Evolutionary conservation across 2,888 invertebrate genomes (phyloP), one percentile per base, ranked within the genome.

Genomic region (Rosalia funebris): DNA sequence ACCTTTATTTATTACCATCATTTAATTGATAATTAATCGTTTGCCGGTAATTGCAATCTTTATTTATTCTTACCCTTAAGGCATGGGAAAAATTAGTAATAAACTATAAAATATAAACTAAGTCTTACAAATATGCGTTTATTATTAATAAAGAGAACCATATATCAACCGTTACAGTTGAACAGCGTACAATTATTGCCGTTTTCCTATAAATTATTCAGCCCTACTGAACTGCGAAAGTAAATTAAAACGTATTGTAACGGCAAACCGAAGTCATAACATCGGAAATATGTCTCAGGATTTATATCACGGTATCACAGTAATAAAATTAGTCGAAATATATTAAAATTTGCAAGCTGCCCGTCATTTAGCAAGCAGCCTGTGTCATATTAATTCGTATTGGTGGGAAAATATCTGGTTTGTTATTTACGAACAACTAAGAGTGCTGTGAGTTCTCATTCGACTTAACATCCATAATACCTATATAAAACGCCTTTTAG

Each of bases 1-100:
- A 46, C 52, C 61, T 64, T 76, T 77, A 77, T 76, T 77, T 77
- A 78, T 77, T 71, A 61, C 75, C 69, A 65, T 71, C 72, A 70
- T 77, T 76, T 76, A 76, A 76, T 75, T 77, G 72, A 75, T 77
- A 78, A 77, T 78, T 78, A 78, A 77, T 78, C 73, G 75, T 75
- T 77, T 71, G 70, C 68, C 61, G 69, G 71, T 76, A 78, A 77
- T 77, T 78, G 73, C 74, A 70, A 74, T 63, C 69, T 66, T 71
- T 72, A 72, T 73, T 72, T 68, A 69, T 70, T 67, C 62, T 64
- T 66, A 61, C 66, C 70, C 70, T 68, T 60, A 47, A 65, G 71
- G 53, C 58, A 59, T 15, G 10, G 7, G 37, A 25, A 14, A 10
- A 48, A 48, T 48, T n/a, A n/a, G n/a, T n/a, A 50, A 50, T 25